Evolutionary conservation across 2,113 vertebrate genomes (phyloP), one percentile per base, ranked within the genome.

Genomic region (Lasiurus borealis): DNA sequence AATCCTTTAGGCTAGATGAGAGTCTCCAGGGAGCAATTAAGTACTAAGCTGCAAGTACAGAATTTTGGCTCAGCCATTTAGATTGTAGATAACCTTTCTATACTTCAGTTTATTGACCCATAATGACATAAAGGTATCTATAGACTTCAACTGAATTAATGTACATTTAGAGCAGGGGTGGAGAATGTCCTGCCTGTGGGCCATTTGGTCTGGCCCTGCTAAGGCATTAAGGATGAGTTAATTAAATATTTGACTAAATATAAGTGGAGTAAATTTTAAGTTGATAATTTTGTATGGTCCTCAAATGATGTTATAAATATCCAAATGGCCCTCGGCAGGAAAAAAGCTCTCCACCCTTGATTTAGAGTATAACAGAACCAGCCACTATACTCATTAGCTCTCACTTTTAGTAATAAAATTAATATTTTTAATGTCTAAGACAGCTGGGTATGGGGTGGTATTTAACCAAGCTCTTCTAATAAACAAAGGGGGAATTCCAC

Each of bases 321-420:
- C 57, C 57, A 62, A 27, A 62, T 62, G 23, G 57, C 57, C 23
- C 57, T 62, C 10, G 57, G 23, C 57, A 62, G n/a, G 57, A 62
- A 62, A 62, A 27, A 62, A 27, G 27, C 57, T 62, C 57, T 62
- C 23, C 9, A 62, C 23, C 57, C 9, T 62, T 62, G 23, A 69
- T 85, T 77, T 75, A 59, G n/a, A 88, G n/a, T 57, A 18, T 21
- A 83, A 25, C 10, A 46, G 31, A 78, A 18, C 19, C 52, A 16
- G 31, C 5, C 23, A 23, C 15, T 27, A 23, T 83, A n/a, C 12
- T 46, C 71, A 57, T 59, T 83, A 86, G 12, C n/a, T 76, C 44
- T 94, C 54, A 57, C 48, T 34, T 91, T 85, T 23, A 84, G 76
- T 78, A 80, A 92, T 83, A 89, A 96, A 87, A 48, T 94, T 68